Base-by-base conservation (phyloP, 2,797 vertebrate species). In the Lepus townsendii region DNA sequence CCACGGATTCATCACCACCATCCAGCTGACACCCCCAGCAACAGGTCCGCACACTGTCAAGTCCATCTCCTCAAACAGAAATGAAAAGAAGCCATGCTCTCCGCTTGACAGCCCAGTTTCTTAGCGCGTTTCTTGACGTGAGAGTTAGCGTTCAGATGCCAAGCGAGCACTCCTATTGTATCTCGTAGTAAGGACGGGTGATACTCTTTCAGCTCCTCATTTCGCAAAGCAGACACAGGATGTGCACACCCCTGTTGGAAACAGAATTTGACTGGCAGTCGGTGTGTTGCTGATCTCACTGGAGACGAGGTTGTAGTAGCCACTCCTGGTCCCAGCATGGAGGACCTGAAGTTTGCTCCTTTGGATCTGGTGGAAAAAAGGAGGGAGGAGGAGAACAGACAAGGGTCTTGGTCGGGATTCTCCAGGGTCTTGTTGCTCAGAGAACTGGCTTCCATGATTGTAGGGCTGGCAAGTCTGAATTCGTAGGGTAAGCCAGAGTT, bases 161-260 rank as follows among this genome's bases (percentile, higher is more conserved):
- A 27, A 84, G 47, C 27, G 3, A 66, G 73, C 14, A 32, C 69
- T 32, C 84, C n/a, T 68, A 6, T 79, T 27, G 13, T 17, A 3
- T 19, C 35, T 5, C 32, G 35, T n/a, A 42, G 73, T 79, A 82
- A 84, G 63, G 79, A 97, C 95, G 83, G 96, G 96, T 87, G 97
- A 82, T 82, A 4, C 50, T 1, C 63, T 97, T n/a, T 92, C 94
- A 96, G 94, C 73, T 92, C 80, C 88, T 93, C 83, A 68, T 96
- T 79, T 73, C 50, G 95, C 93, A 85, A 91, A 57, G 80, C 6
- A 90, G 83, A 93, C 94, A 96, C 77, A 84, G 92, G 63, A 87
- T 94, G 42, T 75, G 89, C 83, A 96, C 94, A 84, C 85, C 97
- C 88, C 77, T 96, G 50, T 1, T 10, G 65, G 72, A 79, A 71